Conservation (phyloP, 2,888 invertebrate species). For the Platycheirus albimanus region DNA sequence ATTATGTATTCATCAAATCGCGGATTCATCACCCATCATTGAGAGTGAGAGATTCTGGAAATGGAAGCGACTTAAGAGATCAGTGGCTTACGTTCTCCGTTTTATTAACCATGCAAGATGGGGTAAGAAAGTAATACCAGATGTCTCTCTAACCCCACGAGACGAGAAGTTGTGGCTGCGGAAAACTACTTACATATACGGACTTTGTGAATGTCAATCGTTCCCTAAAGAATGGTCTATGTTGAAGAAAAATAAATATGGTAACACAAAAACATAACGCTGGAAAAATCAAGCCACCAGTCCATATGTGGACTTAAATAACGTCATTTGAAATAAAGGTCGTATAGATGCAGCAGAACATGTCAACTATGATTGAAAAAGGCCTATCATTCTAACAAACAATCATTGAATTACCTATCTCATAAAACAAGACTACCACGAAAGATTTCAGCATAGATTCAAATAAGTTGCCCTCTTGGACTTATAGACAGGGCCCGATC, state of each 20-base stretch:
- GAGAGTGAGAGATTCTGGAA: background rate
- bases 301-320: slow-evolving; percentile 37
- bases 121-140: background rate
- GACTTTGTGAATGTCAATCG: background rate
- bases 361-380: background rate
- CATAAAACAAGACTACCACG: slow-evolving; percentile 31
- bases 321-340: slow-evolving; percentile 34
- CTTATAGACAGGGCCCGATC: too few relatives aligned
- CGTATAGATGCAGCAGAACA: slow-evolving; percentile 50
- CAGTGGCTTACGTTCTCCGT: slow-evolving; percentile 5
- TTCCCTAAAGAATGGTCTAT: background rate
- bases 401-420: slow-evolving; percentile 25
- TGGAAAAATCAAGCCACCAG: background rate
- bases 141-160: background rate
- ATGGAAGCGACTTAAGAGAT: background rate
- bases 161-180: background rate
- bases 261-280: background rate
- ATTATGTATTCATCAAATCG: background rate
- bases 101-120: background rate
- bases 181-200: background rate
- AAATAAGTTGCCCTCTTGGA: too few relatives aligned
- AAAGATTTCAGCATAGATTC: slow-evolving; percentile 19
- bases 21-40: background rate
- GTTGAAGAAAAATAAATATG: background rate
- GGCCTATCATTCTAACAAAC: slow-evolving; percentile 39